phyloP scores from a whole-genome alignment of 30 jellyfish, hydroid and myxozoan genomes.

The Hydractinia symbiolongicarpus region DNA sequence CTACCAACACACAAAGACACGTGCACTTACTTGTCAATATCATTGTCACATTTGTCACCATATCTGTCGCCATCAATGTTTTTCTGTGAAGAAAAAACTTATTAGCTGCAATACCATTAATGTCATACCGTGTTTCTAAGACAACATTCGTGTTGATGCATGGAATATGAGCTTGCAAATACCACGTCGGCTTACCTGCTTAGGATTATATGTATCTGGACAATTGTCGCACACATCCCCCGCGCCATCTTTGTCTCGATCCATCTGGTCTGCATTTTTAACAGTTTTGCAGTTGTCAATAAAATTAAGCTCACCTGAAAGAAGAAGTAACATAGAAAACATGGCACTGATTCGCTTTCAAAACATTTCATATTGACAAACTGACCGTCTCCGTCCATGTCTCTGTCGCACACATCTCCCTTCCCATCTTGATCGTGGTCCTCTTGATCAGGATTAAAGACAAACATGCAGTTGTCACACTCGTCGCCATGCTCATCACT shows the following conservation, averaged over 20 bases:
- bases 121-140: too few species aligned
- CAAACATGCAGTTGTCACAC: slow-evolving; percentile 67
- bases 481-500: slow-evolving; percentile 76
- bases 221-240: slow-evolving; percentile 87
- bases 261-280: slow-evolving; percentile 46
- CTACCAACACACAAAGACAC: too few species aligned
- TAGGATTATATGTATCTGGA: slow-evolving; percentile 40
- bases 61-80: slow-evolving; percentile 51
- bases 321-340: not conserved
- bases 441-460: slow-evolving; percentile 72
- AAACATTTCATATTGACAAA: not conserved
- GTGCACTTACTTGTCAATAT: slow-evolving; percentile 49
- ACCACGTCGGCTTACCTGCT: slow-evolving; percentile 41
- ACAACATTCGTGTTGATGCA: not conserved
- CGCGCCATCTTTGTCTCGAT: slow-evolving; percentile 61
- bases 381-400: slow-evolving; percentile 93
- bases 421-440: slow-evolving; percentile 67
- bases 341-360: too few species aligned
- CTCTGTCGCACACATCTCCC: slow-evolving; percentile 80
- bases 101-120: too few species aligned
- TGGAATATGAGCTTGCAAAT: not conserved
- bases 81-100: slow-evolving; percentile 31
- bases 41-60: slow-evolving; percentile 73
- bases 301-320: slow-evolving; percentile 45
- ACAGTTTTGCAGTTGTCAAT: slow-evolving; percentile 73